phyloP scores from a whole-genome alignment of 2,888 invertebrate genomes.

The Macrophya annulata region DNA sequence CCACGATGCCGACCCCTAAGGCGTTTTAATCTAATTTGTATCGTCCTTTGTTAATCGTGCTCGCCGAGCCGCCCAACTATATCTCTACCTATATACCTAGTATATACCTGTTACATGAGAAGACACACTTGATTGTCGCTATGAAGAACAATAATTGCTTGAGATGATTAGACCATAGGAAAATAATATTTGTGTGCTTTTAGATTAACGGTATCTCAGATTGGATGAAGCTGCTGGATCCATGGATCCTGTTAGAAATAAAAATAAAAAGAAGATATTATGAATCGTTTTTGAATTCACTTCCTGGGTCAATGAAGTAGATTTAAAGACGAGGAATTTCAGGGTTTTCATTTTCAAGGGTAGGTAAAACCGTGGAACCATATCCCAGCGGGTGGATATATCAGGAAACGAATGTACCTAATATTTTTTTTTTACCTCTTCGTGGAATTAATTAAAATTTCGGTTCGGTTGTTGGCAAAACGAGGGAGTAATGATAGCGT shows the following conservation, averaged over 20 bases:
- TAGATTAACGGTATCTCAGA: neutral
- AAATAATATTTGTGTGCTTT: neutral
- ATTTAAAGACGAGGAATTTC: neutral
- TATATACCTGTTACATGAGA: conserved; percentile 4
- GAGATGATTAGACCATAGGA: conserved; percentile 11
- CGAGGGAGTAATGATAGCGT: conserved; percentile 73
- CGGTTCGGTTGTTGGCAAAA: conserved; percentile 68
- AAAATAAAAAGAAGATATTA: too few relatives aligned
- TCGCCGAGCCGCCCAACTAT: conserved; percentile 19
- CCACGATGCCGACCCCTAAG: conserved; percentile 75
- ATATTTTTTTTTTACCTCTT: conserved; percentile 60
- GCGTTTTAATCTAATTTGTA: conserved; percentile 80
- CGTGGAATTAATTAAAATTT: conserved; percentile 76
- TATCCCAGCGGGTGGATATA: neutral
- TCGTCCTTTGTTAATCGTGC: conserved; percentile 78
- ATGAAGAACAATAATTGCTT: conserved; percentile 12
- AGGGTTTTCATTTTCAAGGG: neutral
- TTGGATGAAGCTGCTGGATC: neutral
- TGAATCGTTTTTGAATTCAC: neutral
- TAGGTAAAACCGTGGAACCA: neutral
- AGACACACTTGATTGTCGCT: conserved; percentile 30
- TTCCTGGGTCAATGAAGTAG: neutral
- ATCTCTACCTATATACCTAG: neutral
- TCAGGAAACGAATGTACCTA: conserved; percentile 47
- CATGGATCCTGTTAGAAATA: neutral